These are phyloP conservation scores for Sardinella longiceps DNA, from an alignment of 2,797 vertebrate genomes.

Conservation along the genomic window DNA sequence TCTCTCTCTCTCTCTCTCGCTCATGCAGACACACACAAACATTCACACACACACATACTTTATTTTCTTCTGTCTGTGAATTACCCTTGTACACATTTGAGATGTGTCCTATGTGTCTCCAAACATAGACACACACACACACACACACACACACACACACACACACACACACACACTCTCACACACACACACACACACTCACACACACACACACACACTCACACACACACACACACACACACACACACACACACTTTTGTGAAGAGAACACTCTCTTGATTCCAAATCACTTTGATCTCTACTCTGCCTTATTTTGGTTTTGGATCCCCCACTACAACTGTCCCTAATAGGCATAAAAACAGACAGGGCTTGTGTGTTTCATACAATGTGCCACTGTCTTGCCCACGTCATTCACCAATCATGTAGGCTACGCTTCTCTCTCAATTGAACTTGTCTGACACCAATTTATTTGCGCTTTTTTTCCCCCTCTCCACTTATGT, in stretches of 20 bases:
- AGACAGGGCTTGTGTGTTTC: constrained; percentile 38
- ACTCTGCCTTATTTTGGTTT: constrained; percentile 48
- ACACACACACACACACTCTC: too few species aligned
- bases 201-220: too few species aligned
- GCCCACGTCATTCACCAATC: constrained; percentile 32
- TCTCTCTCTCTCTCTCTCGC: neutral
- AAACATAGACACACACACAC: too few species aligned
- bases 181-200: neutral
- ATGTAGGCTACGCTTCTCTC: constrained; percentile 35
- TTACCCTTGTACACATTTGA: constrained; percentile 29
- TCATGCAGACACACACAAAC: too few species aligned
- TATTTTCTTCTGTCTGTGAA: neutral
- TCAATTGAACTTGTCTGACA: constrained; percentile 36
- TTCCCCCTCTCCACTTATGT: too few species aligned
- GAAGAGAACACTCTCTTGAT: constrained; percentile 24
- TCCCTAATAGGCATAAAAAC: constrained; percentile 37
- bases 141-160: too few species aligned
- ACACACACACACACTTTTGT: neutral
- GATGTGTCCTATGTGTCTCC: constrained; percentile 34
- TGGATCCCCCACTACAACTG: constrained; percentile 41
- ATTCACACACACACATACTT: too few species aligned
- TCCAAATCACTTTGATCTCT: constrained; percentile 46
- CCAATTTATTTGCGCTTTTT: constrained; percentile 21
- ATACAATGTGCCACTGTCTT: constrained; percentile 32
- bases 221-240: too few species aligned